Conservation (phyloP, 53 echinoderm and acorn worm species). For the Temnopleurus reevesii region DNA sequence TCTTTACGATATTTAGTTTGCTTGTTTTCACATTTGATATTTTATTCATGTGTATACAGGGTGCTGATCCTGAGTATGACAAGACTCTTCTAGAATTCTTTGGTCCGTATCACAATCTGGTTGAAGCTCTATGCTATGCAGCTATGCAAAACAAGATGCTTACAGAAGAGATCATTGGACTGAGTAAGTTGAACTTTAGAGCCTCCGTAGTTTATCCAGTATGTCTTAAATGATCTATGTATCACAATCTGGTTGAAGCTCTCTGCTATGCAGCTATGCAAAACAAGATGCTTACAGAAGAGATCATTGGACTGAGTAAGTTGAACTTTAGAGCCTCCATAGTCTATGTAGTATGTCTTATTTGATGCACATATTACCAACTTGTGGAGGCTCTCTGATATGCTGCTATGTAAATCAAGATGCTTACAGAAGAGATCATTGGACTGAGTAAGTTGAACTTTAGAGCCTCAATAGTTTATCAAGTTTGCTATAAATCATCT, state of each 20-base stretch:
- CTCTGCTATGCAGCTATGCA: slow-evolving; percentile 78
- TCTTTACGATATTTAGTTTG: no score
- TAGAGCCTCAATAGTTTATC: no score
- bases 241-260: slow-evolving; percentile 71
- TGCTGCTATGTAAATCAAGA: slow-evolving; percentile 72
- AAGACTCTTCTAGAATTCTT: slow-evolving; percentile 72
- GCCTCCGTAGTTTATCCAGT: no score
- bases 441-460: slow-evolving; percentile 91
- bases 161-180: slow-evolving; percentile 76
- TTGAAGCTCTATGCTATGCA: slow-evolving; percentile 75
- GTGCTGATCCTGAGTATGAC: slow-evolving; percentile 79
- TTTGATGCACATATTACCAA: slow-evolving; percentile 75
- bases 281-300: slow-evolving; percentile 76
- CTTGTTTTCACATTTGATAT: no score
- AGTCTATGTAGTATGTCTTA: no score
- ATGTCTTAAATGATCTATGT: no score
- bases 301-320: slow-evolving; percentile 82
- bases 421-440: slow-evolving; percentile 77
- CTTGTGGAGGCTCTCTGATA: slow-evolving; percentile 73
- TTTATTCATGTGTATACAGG: no score
- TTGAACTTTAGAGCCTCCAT: no score
- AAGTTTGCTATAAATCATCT: no score
- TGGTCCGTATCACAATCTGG: slow-evolving; percentile 74
- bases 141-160: slow-evolving; percentile 75
- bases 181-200: no score